Percentiles rank a stretch among this genome's conserved stretches.
phyloP scores from a whole-genome alignment of 2,113 vertebrate genomes.

The Siniperca knerii region DNA sequence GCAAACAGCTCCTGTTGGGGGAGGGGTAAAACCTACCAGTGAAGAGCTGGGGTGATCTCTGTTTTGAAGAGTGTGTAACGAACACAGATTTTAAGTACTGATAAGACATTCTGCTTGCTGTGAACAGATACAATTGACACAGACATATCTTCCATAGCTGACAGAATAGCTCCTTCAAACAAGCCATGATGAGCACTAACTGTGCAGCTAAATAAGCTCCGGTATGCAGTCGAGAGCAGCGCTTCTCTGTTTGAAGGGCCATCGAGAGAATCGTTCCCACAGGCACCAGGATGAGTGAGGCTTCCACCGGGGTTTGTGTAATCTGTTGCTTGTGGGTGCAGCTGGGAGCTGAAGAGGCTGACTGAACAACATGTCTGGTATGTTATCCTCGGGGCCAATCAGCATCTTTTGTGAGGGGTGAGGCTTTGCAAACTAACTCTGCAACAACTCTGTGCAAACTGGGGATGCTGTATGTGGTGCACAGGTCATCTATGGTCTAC shows the following conservation, averaged over 20 bases:
- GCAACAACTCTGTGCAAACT: not conserved
- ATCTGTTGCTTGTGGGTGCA: constrained; percentile 21
- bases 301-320: not conserved
- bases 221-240: constrained; percentile 20
- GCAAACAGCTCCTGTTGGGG: too few relatives aligned
- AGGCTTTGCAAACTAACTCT: constrained; percentile 9
- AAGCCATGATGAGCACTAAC: not conserved
- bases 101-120: constrained; percentile 2
- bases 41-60: too few relatives aligned
- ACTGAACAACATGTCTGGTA: constrained; percentile 21
- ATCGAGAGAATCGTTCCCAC: constrained; percentile 28
- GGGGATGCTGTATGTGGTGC: not conserved
- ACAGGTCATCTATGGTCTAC: not conserved
- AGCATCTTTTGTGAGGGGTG: not conserved
- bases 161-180: constrained; percentile 25
- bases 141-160: constrained; percentile 6
- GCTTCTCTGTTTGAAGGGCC: constrained; percentile 47
- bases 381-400: constrained; percentile 8
- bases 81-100: not conserved
- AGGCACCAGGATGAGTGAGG: constrained; percentile 22
- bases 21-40: too few relatives aligned
- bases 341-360: constrained; percentile 7
- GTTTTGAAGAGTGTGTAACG: constrained; percentile 10
- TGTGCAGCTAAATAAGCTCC: not conserved
- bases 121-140: constrained; percentile 22